Base-by-base conservation (phyloP, 2,113 vertebrate species). In the Tachysurus fulvidraco region DNA sequence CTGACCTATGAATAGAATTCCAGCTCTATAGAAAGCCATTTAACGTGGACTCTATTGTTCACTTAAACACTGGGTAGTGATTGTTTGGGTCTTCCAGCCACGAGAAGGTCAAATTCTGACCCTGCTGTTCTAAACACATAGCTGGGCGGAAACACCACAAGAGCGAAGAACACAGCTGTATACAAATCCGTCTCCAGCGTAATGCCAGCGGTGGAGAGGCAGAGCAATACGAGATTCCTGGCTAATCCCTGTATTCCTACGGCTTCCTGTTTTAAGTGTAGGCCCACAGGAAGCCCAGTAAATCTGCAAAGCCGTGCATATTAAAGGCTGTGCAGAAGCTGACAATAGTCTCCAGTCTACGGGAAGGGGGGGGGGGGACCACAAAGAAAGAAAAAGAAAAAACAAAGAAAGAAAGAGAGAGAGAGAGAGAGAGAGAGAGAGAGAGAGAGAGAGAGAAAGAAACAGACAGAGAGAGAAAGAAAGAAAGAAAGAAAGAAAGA, bases 181-280 rank as follows among this genome's bases (percentile, higher is more conserved):
- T 21, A 74, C 52, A 23, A 84, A 81, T 60, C 54, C 14, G 82
- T 50, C 54, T 73, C 21, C 76, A 79, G 65, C 17, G 30, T 23
- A 77, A 85, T 83, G n/a, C 57, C 76, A 79, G 50, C 5, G 36
- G 30, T 36, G 65, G 41, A 30, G 46, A 78, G 59, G 55, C 64
- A 71, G 73, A 76, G 54, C 76, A 81, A 81, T 88, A 81, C n/a
- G 0, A 55, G 77, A 90, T 57, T 88, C 78, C 87, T 64, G 71
- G 25, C 52, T 88, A 89, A 88, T 88, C 65, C 87, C 36, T 55
- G 50, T 84, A 71, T n/a, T 64, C 71, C 84, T 25, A 85, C 8
- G 28, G 82, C 69, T 57, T 85, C 79, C 82, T 69, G 78, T 77
- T 59, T 30, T 36, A 14, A 88, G 67, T 81, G 54, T 73, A 77